Evolutionary conservation across 2,113 vertebrate genomes (phyloP), one percentile per base, ranked within the genome.

Genomic region (Chloropsis cyanopogon): DNA sequence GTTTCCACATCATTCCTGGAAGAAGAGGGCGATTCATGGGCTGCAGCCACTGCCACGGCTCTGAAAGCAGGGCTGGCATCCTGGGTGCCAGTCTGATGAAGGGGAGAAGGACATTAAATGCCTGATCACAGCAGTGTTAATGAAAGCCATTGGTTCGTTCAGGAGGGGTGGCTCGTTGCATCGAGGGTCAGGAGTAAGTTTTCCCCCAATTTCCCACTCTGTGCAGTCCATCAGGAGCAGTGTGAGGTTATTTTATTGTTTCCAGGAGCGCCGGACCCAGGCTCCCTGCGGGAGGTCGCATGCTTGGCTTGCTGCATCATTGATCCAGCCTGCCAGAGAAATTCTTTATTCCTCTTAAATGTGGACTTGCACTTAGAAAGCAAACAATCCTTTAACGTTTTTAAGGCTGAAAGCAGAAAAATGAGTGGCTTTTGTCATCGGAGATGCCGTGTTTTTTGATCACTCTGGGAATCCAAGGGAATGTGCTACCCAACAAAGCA

Each of bases 351-450:
- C 76, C 82, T 79, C 84, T 86, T 86, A 70, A 77, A 90, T 6
- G 41, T 49, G 86, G 90, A 35, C 86, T 81, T 82, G 75, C 61
- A 60, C 69, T 86, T 86, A 70, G 56, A 80, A 86, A 94, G 80
- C 95, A 77, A 92, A 96, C 77, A 84, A 64, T 80, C 82, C 79
- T 86, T 68, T 47, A 86, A 90, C 53, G 1, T 95, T 90, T 82
- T 39, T 71, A 87, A 71, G 69, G 69, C 94, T 81, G 82, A 59
- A 88, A 77, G 89, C 33, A 5, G 70, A 54, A 60, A 77, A 96
- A 91, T 26, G 68, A 31, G 82, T 70, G 63, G 91, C 87, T 94
- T 90, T 93, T 96, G 93, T 96, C 84, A 44, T 86, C 50, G 5
- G 82, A 65, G 86, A 46, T 84, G 81, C 81, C 65, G 69, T 56